Evolutionary conservation across 2,888 invertebrate species (phyloP), one percentile per base, ranked within the genome.

Genomic region (Leptura quadrifasciata): DNA sequence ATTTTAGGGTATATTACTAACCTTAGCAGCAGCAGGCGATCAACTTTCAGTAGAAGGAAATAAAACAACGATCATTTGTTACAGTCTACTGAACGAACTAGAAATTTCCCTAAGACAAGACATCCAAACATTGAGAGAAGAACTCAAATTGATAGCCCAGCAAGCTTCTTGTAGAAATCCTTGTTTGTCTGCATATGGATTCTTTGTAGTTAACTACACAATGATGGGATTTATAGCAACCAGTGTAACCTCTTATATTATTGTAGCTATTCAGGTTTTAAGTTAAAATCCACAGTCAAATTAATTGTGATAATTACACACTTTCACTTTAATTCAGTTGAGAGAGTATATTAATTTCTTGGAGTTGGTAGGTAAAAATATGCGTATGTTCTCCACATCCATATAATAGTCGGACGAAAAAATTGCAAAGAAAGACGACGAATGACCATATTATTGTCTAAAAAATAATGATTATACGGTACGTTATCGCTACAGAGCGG

Each of bases 221-320:
- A 76, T 78, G 67, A 64, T 78, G 47, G 78, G 78, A 3, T 78
- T 74, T 58, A 74, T 78, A 57, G 24, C 68, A 12, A 61, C 63
- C 10, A 74, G 74, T 21, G 60, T 74, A 12, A 74, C 76, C 0
- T 74, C 78, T n/a, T 76, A 73, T 18, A 76, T 78, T 63, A 76
- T 78, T 64, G 76, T 78, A 0, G 55, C 39, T 1, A 61, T 77
- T 12, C 74, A 77, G n/a, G 74, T 74, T 68, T 31, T 6, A 31
- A 15, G 1, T 4, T 47, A 47, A 47, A 47, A 31, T 24, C 24
- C 24, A 24, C 24, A 31, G 3, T 4, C 27, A 31, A 8, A 31
- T n/a, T n/a, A 31, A 31, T 8, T 5, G 6, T 6, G 6, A 2
- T 5, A 5, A 31, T 6, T 0, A 0, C 5, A 31, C 5, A 6